Percentiles rank a stretch among this genome's conserved stretches.
Evolutionary conservation across 2,113 vertebrate genomes (phyloP).

Genomic region (Lycocorax pyrrhopterus): DNA sequence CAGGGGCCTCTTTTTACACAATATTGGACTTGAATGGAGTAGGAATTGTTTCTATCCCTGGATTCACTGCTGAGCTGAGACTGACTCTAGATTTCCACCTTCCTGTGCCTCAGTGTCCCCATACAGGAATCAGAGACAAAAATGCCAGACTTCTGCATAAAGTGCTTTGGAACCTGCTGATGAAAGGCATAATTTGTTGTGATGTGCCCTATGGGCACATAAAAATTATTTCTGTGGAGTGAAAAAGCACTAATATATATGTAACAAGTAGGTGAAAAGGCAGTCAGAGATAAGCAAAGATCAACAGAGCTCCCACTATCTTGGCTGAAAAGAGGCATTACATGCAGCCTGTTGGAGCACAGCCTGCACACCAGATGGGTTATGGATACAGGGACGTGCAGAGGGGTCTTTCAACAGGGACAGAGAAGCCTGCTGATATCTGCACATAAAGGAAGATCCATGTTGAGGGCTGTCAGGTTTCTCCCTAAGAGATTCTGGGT

Average conservation of each 20-base stretch:
- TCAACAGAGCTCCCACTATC: not conserved
- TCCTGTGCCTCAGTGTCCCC: not conserved
- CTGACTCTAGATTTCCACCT: not conserved
- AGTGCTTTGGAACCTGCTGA: not conserved
- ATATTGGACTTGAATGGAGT: not conserved
- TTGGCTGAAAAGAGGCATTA: not conserved
- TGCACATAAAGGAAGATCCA: not conserved
- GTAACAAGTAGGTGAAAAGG: not conserved
- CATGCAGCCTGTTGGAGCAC: not conserved
- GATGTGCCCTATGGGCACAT: not conserved
- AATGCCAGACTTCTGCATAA: not conserved
- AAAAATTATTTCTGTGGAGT: not conserved
- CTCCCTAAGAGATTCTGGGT: not conserved
- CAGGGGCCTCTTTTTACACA: not conserved
- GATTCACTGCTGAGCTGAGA: not conserved
- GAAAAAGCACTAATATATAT: not conserved
- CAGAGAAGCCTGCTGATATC: not conserved
- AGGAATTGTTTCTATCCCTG: not conserved
- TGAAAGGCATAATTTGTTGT: not conserved
- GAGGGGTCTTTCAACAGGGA: not conserved
- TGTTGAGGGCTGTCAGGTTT: not conserved
- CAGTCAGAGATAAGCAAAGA: not conserved
- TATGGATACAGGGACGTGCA: rapidly evolving
- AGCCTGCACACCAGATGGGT: not conserved
- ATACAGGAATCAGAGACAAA: not conserved